Percentiles rank a stretch among this genome's conserved stretches.
phyloP scores from a whole-genome alignment of 2,888 invertebrate genomes.

The Trichogramma evanescens region DNA sequence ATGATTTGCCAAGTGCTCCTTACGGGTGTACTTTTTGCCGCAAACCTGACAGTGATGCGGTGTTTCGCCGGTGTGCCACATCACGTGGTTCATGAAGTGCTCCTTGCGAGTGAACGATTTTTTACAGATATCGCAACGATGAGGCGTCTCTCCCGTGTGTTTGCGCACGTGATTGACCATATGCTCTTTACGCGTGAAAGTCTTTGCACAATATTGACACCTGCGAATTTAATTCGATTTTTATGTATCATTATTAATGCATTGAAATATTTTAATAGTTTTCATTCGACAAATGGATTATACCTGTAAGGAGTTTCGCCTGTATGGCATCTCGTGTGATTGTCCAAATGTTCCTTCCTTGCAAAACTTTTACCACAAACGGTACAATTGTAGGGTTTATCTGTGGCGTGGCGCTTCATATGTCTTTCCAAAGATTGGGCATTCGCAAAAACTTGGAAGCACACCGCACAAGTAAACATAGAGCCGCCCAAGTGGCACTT shows the following conservation, averaged over 20 bases:
- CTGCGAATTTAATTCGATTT: conserved; percentile 36
- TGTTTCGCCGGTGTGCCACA: conserved; percentile 80
- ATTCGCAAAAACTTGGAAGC: conserved; percentile 69
- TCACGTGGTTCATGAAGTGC: conserved; percentile 73
- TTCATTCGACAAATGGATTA: conserved; percentile 7
- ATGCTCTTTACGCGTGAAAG: conserved; percentile 70
- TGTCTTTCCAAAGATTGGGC: conserved; percentile 63
- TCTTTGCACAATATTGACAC: conserved; percentile 70
- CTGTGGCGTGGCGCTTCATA: conserved; percentile 73
- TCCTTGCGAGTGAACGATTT: conserved; percentile 72
- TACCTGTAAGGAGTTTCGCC: conserved; percentile 74
- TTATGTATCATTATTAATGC: not conserved
- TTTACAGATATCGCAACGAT: conserved; percentile 71
- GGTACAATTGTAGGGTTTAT: conserved; percentile 78
- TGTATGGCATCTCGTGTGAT: conserved; percentile 75
- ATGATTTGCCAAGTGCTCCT: conserved; percentile 82
- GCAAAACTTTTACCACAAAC: conserved; percentile 83
- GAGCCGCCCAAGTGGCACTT: conserved; percentile 77
- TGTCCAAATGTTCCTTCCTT: conserved; percentile 79
- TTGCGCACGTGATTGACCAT: conserved; percentile 73
- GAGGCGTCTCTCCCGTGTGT: conserved; percentile 70
- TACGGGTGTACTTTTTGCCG: conserved; percentile 82
- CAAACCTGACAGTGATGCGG: conserved; percentile 82
- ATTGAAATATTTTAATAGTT: not conserved
- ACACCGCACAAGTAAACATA: conserved; percentile 66